Conservation (phyloP, 2,797 vertebrate genomes). For the Myotis myotis region DNA sequence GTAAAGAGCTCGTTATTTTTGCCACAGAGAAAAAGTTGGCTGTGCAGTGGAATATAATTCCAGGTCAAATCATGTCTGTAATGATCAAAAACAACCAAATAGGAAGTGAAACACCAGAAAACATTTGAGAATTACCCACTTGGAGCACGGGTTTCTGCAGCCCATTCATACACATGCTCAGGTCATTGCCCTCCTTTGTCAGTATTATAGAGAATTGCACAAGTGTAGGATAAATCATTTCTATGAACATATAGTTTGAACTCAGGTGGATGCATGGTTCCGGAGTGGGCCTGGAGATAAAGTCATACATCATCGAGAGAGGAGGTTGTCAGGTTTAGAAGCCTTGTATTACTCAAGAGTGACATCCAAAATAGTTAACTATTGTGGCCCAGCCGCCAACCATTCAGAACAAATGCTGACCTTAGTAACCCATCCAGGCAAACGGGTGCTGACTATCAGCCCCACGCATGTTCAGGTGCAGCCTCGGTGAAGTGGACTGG, state of each 20-base stretch:
- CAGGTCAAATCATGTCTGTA: neutral
- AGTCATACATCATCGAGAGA: neutral
- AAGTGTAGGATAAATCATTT: neutral
- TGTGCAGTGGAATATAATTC: neutral
- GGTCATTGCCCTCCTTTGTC: neutral
- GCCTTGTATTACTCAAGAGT: neutral
- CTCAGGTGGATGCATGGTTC: neutral
- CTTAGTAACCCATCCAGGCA: neutral
- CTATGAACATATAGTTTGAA: neutral
- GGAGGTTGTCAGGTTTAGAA: neutral
- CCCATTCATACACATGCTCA: rapidly evolving
- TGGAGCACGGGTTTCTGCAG: neutral
- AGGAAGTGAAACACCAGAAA: neutral
- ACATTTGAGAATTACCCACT: neutral
- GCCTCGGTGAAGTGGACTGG: neutral
- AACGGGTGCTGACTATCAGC: neutral
- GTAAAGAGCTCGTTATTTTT: neutral
- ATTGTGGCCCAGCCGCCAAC: neutral
- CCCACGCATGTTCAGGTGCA: rapidly evolving
- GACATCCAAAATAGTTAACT: neutral
- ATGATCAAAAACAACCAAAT: neutral
- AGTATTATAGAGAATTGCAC: neutral
- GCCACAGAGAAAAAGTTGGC: neutral
- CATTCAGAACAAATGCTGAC: neutral
- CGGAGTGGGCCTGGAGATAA: neutral